Base-by-base conservation (phyloP, 1,140 invertebrate genomes). In the Bombus picipes region DNA sequence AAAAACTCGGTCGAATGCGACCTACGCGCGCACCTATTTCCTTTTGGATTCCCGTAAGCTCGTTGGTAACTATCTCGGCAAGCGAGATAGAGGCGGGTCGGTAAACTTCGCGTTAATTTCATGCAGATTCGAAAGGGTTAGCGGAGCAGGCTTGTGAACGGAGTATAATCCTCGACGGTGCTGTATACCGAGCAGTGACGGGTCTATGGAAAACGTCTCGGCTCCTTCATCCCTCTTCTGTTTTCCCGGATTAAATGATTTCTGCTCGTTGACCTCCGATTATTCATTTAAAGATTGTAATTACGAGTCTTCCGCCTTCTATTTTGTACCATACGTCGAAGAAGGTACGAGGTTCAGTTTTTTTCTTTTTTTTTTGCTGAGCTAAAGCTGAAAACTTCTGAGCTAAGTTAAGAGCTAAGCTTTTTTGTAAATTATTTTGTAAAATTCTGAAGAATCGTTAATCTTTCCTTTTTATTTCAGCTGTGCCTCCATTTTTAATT, bases 81-180 rank as follows among this genome's bases (percentile, higher is more conserved):
- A 73, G 62, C 68, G 57, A 86, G 74, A 62, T 81, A 59, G 85
- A 62, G 70, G 57, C 82, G 74, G 34, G 75, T 90, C 71, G 82
- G 86, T 88, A 90, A 90, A 90, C 86, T 90, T 85, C 5, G 79
- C 89, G 88, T 90, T 90, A 90, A 90, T 90, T 90, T 90, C 89
- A 90, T 90, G 89, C 89, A 90, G 89, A 90, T 90, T 90, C 79
- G 53, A 90, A 87, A 84, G 88, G 82, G 89, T 89, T 90, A 88
- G 68, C 78, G 53, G 65, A 65, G 85, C 86, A 41, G 73, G 72
- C 62, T 75, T 70, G 70, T 79, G 83, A 90, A 87, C 83, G 70
- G 81, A 74, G 75, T 83, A 83, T 89, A 90, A 90, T 88, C 74
- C 86, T 79, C 76, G 34, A 59, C 76, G 66, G 71, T 75, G 78